Conservation (phyloP, 2,888 invertebrate species). For the Plebejus argus region DNA sequence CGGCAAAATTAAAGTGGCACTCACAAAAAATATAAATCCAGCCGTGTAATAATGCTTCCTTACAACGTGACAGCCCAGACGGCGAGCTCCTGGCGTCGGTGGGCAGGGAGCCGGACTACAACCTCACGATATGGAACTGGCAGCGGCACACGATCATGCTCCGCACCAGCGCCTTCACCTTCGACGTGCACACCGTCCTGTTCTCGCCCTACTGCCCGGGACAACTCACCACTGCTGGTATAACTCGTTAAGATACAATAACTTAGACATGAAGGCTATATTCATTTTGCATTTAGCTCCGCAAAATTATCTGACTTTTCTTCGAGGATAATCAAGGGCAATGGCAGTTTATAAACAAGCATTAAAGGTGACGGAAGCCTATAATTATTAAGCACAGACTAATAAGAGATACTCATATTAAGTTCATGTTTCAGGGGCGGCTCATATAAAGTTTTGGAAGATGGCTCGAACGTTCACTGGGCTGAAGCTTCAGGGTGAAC, state of each 20-base stretch:
- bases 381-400: no score
- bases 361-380: not conserved
- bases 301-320: no score
- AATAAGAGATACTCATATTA: not conserved
- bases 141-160: constrained; percentile 86
- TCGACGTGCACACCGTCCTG: constrained; percentile 88
- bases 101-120: constrained; percentile 92
- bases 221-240: constrained; percentile 88
- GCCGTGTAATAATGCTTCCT: no score
- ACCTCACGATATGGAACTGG: constrained; percentile 96
- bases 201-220: constrained; percentile 92
- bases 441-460: constrained; percentile 96
- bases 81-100: constrained; percentile 91
- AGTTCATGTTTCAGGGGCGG: constrained; percentile 74
- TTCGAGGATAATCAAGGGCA: no score
- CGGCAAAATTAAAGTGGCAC: no score
- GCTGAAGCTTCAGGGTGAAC: constrained; percentile 91
- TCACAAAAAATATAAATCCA: no score
- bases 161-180: constrained; percentile 90
- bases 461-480: constrained; percentile 96
- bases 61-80: constrained; percentile 81
- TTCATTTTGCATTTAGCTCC: no score
- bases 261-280: no score
- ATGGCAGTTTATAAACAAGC: not conserved
- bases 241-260: no score